Conservation (phyloP, 2,888 invertebrate genomes). For the Anodontia alba region DNA sequence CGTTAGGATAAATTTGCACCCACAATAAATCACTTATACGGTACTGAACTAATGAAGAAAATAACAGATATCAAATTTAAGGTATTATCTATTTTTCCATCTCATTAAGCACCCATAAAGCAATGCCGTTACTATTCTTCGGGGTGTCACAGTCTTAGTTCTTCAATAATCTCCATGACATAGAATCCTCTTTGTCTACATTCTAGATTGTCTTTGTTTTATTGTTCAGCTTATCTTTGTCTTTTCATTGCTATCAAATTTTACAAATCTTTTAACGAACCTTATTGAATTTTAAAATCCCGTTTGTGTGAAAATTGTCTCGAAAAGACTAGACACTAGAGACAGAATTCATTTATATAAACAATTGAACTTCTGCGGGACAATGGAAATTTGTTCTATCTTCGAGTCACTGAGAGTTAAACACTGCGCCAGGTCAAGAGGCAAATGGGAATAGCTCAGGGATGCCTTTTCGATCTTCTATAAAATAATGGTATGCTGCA, state of each 20-base stretch:
- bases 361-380: too few relatives aligned
- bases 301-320: not conserved
- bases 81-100: constrained; percentile 8
- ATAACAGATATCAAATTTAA: too few relatives aligned
- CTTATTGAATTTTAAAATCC: not conserved
- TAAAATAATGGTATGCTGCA: too few relatives aligned
- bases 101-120: not conserved
- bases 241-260: not conserved
- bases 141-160: not conserved
- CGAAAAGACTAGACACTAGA: not conserved
- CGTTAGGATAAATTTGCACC: too few relatives aligned
- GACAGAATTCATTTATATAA: too few relatives aligned
- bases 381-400: too few relatives aligned
- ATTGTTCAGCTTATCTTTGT: not conserved
- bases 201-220: not conserved
- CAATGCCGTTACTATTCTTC: not conserved
- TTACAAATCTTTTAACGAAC: not conserved
- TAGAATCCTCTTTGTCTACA: not conserved
- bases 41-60: not conserved
- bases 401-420: too few relatives aligned
- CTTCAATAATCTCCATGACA: not conserved
- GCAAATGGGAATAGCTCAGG: too few relatives aligned
- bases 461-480: too few relatives aligned
- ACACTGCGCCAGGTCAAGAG: too few relatives aligned
- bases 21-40: not conserved